Percentiles rank a stretch among this genome's conserved stretches.
These are phyloP conservation scores for Meda fulgida DNA, from an alignment of 2,797 vertebrate species.

Conservation along the genomic window DNA sequence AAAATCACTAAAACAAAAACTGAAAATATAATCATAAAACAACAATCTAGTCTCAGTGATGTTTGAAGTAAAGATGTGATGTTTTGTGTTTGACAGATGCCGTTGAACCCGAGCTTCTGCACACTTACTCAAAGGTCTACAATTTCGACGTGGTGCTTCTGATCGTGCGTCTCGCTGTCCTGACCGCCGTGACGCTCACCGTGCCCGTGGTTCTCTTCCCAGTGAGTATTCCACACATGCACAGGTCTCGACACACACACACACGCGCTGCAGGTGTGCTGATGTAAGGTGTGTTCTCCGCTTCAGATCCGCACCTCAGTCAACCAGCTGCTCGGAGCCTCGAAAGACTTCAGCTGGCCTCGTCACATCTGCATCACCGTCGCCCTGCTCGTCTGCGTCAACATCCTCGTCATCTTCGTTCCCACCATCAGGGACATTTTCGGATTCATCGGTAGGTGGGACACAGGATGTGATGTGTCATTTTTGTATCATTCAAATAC, in stretches of 20 bases:
- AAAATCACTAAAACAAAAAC: not conserved
- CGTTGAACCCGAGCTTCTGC: slow-evolving; percentile 91
- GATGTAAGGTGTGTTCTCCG: not conserved
- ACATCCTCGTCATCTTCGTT: slow-evolving; percentile 91
- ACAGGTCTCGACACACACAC: too few relatives aligned
- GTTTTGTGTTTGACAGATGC: slow-evolving; percentile 67
- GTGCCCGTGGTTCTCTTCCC: slow-evolving; percentile 97
- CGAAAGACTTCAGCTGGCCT: slow-evolving; percentile 90
- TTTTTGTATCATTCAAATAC: not conserved
- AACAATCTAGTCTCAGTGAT: too few relatives aligned
- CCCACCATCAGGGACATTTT: slow-evolving; percentile 96
- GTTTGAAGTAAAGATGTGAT: not conserved
- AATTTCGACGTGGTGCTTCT: slow-evolving; percentile 85
- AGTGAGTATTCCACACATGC: slow-evolving; percentile 77
- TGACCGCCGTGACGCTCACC: slow-evolving; percentile 93
- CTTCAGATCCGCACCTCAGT: slow-evolving; percentile 92
- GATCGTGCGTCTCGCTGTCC: slow-evolving; percentile 92
- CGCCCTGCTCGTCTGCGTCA: slow-evolving; percentile 82
- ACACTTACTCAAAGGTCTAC: slow-evolving; percentile 88
- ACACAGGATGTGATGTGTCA: slow-evolving; percentile 9
- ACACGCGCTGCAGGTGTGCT: not conserved
- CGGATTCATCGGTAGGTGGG: slow-evolving; percentile 89
- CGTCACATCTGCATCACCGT: slow-evolving; percentile 88
- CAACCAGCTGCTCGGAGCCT: slow-evolving; percentile 85
- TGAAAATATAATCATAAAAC: not conserved